Conservation (phyloP, 2,113 vertebrate genomes). For the Trogon surrucura region DNA sequence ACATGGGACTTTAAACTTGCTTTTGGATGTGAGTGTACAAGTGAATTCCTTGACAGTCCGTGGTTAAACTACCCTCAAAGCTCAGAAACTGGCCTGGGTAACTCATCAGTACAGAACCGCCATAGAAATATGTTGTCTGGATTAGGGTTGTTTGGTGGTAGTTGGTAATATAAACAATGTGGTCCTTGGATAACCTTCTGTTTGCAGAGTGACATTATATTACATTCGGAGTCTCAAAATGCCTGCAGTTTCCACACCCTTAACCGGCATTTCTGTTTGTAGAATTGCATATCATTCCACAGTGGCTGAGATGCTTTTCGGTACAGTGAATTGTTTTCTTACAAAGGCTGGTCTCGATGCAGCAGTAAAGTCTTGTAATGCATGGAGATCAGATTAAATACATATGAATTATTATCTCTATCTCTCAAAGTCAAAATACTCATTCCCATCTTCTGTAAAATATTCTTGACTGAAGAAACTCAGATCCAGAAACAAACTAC, state of each 20-base stretch:
- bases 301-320: constrained; percentile 61
- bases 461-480: constrained; percentile 73
- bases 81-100: not conserved
- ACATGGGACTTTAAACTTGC: not conserved
- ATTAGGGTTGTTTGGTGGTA: not conserved
- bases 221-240: constrained; percentile 14
- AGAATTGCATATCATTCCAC: constrained; percentile 28
- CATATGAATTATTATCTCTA: constrained; percentile 72
- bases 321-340: constrained; percentile 60
- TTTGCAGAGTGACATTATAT: constrained; percentile 25
- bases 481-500: constrained; percentile 71
- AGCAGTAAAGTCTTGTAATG: constrained; percentile 56
- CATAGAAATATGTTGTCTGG: not conserved
- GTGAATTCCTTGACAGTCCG: not conserved
- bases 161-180: not conserved
- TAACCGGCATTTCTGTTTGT: constrained; percentile 46
- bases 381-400: constrained; percentile 72
- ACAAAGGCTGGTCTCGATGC: constrained; percentile 51
- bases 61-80: not conserved
- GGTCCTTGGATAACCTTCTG: constrained; percentile 1
- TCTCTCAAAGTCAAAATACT: constrained; percentile 72
- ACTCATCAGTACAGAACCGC: not conserved
- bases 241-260: not conserved
- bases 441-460: constrained; percentile 74
- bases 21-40: not conserved